Evolutionary conservation across 2,888 invertebrate species (phyloP).

Genomic region (Alcis repandata): DNA sequence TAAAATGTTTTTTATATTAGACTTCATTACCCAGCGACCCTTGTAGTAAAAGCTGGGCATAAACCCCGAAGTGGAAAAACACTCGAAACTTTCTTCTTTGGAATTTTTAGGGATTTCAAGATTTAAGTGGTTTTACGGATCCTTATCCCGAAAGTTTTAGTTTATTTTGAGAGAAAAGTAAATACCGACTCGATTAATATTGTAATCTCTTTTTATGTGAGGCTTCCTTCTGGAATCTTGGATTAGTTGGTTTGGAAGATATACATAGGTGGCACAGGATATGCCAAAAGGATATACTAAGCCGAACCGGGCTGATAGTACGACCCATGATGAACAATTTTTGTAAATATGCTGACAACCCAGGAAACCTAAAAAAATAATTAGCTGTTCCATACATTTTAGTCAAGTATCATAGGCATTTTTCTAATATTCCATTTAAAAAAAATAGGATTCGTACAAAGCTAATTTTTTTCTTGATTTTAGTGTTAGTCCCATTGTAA

Average conservation of each 20-base stretch:
- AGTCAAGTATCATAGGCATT: no score
- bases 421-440: no score
- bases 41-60: slow-evolving; percentile 11
- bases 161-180: slow-evolving; percentile 7
- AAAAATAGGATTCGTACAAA: no score
- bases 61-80: slow-evolving; percentile 9
- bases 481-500: no score
- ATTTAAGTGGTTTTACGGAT: slow-evolving; percentile 20
- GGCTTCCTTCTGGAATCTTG: background rate
- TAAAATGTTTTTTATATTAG: background rate
- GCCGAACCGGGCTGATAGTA: no score
- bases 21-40: background rate
- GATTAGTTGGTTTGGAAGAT: background rate
- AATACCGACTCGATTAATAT: background rate
- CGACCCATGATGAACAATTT: no score
- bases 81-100: slow-evolving; percentile 17
- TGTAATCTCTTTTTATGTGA: background rate
- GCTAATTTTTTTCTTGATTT: no score
- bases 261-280: no score
- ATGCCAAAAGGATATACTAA: no score
- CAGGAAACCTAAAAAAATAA: no score
- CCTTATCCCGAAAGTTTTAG: slow-evolving; percentile 14
- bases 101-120: slow-evolving; percentile 21
- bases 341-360: no score
- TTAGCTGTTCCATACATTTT: no score